These are phyloP conservation scores for Mormoops blainvillei DNA, from an alignment of 2,113 vertebrate species.

Conservation along the genomic window DNA sequence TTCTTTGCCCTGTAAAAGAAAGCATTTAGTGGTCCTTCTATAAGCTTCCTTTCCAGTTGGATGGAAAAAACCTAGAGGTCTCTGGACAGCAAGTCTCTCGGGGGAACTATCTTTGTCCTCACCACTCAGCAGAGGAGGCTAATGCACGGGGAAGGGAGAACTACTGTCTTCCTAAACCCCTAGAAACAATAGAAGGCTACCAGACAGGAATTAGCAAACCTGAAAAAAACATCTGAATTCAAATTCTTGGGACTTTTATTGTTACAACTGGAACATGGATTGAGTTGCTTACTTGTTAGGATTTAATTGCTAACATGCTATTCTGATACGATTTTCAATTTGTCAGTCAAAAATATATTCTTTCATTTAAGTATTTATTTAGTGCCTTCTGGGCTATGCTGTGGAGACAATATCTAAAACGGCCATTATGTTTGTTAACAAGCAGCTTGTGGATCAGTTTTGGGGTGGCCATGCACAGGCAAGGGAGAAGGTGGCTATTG, in stretches of 20 bases:
- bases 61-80: background rate
- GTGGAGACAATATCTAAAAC: background rate
- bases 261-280: background rate
- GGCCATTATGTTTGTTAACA: background rate
- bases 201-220: background rate
- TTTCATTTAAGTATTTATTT: background rate
- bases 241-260: background rate
- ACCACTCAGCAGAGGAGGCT: background rate
- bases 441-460: background rate
- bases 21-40: background rate
- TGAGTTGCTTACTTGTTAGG: background rate
- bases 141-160: background rate
- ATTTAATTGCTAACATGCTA: conserved; percentile 16
- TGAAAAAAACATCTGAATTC: background rate
- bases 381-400: background rate
- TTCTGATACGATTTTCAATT: conserved; percentile 13
- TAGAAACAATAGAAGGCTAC: background rate
- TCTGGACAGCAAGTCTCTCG: background rate
- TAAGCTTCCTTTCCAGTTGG: background rate
- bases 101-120: background rate
- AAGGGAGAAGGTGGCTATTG: background rate
- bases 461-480: accelerated
- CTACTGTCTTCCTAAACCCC: background rate
- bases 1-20: background rate
- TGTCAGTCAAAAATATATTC: background rate